Base-by-base conservation (phyloP, 2,113 vertebrate genomes). In the Cebus imitator region DNA sequence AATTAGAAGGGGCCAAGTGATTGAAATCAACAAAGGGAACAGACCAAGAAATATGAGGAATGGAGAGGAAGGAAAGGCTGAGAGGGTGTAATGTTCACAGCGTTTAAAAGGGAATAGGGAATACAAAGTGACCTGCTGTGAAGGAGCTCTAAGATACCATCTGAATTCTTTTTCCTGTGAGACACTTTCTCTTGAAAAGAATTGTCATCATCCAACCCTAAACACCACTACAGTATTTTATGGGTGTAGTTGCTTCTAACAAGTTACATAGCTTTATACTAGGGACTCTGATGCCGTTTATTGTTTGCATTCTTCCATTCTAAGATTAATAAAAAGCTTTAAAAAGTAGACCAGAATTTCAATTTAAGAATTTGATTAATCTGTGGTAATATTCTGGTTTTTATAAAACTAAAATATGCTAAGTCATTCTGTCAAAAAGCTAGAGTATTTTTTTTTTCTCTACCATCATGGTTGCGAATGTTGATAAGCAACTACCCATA, bases 41-140 rank as follows among this genome's bases (percentile, higher is more conserved):
- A 3, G 68, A 84, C 58, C 85, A 93, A 79, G 96, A 96, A 97
- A 98, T 75, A 37, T 18, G 90, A 95, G 97, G 92, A 87, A 50
- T 8, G 27, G 72, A 93, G 92, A 96, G 95, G 95, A 95, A 95
- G 94, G 89, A 76, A 64, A 95, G 90, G 32, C 43, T 6, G 75
- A 91, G 90, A 89, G n/a, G 79, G 66, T 50, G 35, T 40, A 43
- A 23, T 86, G 40, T 55, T 0, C 48, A 91, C 32, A 90, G 81
- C 85, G 43, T 83, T 86, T 82, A 10, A 85, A 83, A 79, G 70
- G 48, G 75, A 78, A 48, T 35, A 76, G 90, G 17, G 52, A 58
- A 79, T 81, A 76, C n/a, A 18, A 88, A 61, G 40, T 20, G 45
- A 50, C 81, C 50, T 14, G 1, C 52, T 32, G 52, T 40, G 81